Percentiles rank a stretch among this genome's conserved stretches.
phyloP scores from a whole-genome alignment of 2,113 vertebrate genomes.

The Odobenus rosmarus region DNA sequence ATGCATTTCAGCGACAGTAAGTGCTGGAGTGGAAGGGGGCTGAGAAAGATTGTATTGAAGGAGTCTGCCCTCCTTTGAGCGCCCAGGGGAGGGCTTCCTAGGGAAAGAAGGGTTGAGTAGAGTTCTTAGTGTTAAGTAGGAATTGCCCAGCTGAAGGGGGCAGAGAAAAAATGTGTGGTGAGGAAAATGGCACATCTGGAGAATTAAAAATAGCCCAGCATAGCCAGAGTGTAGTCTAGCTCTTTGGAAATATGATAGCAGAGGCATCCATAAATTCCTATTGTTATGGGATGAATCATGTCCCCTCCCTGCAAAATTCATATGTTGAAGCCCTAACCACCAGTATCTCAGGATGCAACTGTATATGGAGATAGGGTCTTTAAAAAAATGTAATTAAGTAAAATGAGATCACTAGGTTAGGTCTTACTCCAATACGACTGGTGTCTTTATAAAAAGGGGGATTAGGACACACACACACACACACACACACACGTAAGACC shows the following conservation, averaged over 20 bases:
- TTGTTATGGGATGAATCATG: background rate
- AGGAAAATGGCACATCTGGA: background rate
- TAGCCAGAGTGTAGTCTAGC: background rate
- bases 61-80: background rate
- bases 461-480: background rate
- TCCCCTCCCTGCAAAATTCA: too few relatives aligned
- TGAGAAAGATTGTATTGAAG: background rate
- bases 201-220: background rate
- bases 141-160: background rate
- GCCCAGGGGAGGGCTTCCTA: background rate
- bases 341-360: background rate
- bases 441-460: background rate
- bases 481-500: background rate
- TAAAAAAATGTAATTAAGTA: background rate
- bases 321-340: background rate
- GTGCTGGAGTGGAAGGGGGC: background rate
- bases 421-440: background rate
- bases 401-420: background rate
- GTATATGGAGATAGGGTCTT: background rate
- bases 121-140: background rate
- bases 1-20: background rate
- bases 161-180: background rate
- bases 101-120: background rate
- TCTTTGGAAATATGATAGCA: background rate
- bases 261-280: background rate